Evolutionary conservation across 2,797 vertebrate species (phyloP).

Genomic region (Syngnathus rostellatus): DNA sequence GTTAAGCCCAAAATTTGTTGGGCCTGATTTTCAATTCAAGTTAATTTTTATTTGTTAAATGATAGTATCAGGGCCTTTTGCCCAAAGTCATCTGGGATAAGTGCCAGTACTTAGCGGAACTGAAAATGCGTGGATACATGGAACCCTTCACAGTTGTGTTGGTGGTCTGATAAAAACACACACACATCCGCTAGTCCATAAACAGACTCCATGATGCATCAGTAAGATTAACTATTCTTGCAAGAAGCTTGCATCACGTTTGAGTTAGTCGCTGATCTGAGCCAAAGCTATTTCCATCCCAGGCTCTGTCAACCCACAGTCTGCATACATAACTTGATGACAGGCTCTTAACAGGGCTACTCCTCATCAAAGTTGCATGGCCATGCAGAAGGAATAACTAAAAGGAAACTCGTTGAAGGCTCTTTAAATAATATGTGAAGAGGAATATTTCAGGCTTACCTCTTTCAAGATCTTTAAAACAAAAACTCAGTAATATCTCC

Average conservation of each 20-base stretch:
- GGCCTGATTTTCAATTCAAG: too few relatives aligned
- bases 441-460: background rate
- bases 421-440: background rate
- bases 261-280: constrained; percentile 8
- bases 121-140: background rate
- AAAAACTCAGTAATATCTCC: background rate
- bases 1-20: too few relatives aligned
- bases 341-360: constrained; percentile 29
- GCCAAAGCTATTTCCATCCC: constrained; percentile 34
- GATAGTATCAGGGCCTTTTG: too few relatives aligned
- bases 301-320: constrained; percentile 18
- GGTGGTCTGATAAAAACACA: background rate
- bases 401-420: background rate
- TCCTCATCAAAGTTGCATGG: constrained; percentile 53
- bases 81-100: too few relatives aligned
- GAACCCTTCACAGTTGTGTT: background rate
- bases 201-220: background rate
- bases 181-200: background rate
- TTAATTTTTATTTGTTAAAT: too few relatives aligned
- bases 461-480: background rate
- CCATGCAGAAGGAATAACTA: background rate
- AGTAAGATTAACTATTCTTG: background rate
- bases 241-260: background rate
- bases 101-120: too few relatives aligned
- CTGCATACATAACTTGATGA: constrained; percentile 12